Conservation (phyloP, 1,140 invertebrate genomes). For the Hycleus phaleratus region DNA sequence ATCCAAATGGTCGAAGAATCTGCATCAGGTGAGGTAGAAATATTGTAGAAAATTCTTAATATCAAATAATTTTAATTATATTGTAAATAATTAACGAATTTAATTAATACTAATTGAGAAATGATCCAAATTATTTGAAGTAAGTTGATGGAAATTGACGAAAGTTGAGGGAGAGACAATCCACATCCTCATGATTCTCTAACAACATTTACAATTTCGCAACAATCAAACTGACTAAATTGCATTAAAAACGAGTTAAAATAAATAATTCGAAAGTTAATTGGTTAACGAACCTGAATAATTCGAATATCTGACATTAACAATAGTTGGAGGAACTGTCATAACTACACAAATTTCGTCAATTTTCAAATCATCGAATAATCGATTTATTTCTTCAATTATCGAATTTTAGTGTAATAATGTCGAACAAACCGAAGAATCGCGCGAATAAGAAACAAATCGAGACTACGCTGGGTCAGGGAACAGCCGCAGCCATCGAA, state of each 20-base stretch:
- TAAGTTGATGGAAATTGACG: not conserved
- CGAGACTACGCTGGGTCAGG: constrained; percentile 30
- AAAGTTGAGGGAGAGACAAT: constrained; percentile 24
- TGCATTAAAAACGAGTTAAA: too few relatives aligned
- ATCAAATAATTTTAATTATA: not conserved
- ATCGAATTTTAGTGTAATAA: not conserved
- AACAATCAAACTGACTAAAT: too few relatives aligned
- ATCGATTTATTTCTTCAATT: not conserved
- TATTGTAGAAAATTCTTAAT: not conserved
- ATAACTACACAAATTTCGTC: too few relatives aligned
- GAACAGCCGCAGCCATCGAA: constrained; percentile 1
- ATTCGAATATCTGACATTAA: too few relatives aligned
- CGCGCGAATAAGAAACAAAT: constrained; percentile 24
- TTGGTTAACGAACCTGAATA: too few relatives aligned
- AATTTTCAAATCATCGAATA: not conserved
- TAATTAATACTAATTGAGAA: not conserved
- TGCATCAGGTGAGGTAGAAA: constrained; percentile 5
- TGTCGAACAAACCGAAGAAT: constrained; percentile 22
- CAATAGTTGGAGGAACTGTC: too few relatives aligned
- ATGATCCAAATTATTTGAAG: not conserved
- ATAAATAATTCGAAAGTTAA: too few relatives aligned
- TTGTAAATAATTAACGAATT: not conserved
- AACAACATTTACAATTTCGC: not conserved
- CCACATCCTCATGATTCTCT: constrained; percentile 1
- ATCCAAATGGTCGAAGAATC: not conserved